Percentiles rank a stretch among this genome's conserved stretches.
These are phyloP conservation scores for Lycia hirtaria DNA, from an alignment of 2,888 invertebrate species.

Conservation along the genomic window DNA sequence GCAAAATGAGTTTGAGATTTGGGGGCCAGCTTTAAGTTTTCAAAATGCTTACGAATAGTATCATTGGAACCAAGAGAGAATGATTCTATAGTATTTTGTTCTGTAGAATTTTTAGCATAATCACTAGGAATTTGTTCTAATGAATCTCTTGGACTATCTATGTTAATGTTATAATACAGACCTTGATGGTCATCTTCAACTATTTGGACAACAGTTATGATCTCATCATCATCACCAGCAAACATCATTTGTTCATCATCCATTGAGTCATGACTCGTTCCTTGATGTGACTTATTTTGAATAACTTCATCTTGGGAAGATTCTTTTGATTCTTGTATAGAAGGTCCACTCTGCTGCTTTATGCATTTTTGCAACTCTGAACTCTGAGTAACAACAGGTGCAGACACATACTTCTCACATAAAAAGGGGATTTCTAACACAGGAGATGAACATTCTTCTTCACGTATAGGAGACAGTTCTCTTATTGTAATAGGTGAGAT, in stretches of 20 bases:
- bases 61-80: slow-evolving; percentile 40
- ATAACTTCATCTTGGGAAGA: slow-evolving; percentile 35
- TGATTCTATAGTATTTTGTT: slow-evolving; percentile 34
- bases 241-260: slow-evolving; percentile 66
- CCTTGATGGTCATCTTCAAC: slow-evolving; percentile 79
- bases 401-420: slow-evolving; percentile 39
- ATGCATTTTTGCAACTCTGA: slow-evolving; percentile 32
- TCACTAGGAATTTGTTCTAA: slow-evolving; percentile 39
- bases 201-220: slow-evolving; percentile 81
- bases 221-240: slow-evolving; percentile 76
- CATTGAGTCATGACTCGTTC: slow-evolving; percentile 52
- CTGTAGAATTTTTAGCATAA: slow-evolving; percentile 36
- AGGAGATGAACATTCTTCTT: slow-evolving; percentile 20
- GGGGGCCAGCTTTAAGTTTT: slow-evolving; percentile 64
- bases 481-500: slow-evolving; percentile 55
- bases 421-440: slow-evolving; percentile 41
- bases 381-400: slow-evolving; percentile 15
- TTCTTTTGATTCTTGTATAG: slow-evolving; percentile 33
- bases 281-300: slow-evolving; percentile 38
- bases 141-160: slow-evolving; percentile 65
- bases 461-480: slow-evolving; percentile 4
- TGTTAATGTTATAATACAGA: slow-evolving; percentile 72
- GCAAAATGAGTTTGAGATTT: slow-evolving; percentile 52
- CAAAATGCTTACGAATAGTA: slow-evolving; percentile 72
- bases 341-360: slow-evolving; percentile 33